Evolutionary conservation across 2,888 invertebrate genomes (phyloP), one percentile per base, ranked within the genome.

Genomic region (Brenthis daphne): DNA sequence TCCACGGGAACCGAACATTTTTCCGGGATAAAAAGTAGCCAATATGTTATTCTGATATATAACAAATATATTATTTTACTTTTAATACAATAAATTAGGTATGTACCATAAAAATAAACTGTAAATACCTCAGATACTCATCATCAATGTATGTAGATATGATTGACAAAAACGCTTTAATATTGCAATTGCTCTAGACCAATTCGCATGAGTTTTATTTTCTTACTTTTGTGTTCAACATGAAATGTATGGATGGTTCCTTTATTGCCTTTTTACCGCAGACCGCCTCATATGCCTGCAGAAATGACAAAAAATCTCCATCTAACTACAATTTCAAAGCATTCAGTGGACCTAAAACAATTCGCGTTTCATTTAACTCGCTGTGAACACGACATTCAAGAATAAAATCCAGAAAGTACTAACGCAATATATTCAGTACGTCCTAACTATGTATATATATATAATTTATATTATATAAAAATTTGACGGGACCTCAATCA

Each of bases 341-440:
- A 63, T 16, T 43, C 51, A 20, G 43, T 24, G 20, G 24, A 58
- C 53, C 43, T 53, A 43, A 65, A 65, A 58, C 51, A 65, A 65
- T 57, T 65, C 65, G 43, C 57, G 43, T 65, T 65, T 65, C 57
- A 65, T 65, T 65, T 51, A 65, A 65, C 65, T 65, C 53, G 57
- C 57, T 51, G 50, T 51, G 65, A 65, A 65, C 65, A 58, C 65
- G 33, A 53, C 53, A 57, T 65, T 57, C 51, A 37, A 16, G 63
- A 37, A 51, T 61, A 33, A 53, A 61, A 53, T 51, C 51, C 61
- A 37, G 51, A 24, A 20, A n/a, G 16, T 50, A 53, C 54, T 63
- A 53, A 63, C 63, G 53, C 53, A 24, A 63, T 37, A 53, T 53
- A 37, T 33, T 33, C 43, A 16, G 60, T 16, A 16, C 16, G 16